phyloP scores from a whole-genome alignment of 2,113 vertebrate species.

The Laterallus jamaicensis region DNA sequence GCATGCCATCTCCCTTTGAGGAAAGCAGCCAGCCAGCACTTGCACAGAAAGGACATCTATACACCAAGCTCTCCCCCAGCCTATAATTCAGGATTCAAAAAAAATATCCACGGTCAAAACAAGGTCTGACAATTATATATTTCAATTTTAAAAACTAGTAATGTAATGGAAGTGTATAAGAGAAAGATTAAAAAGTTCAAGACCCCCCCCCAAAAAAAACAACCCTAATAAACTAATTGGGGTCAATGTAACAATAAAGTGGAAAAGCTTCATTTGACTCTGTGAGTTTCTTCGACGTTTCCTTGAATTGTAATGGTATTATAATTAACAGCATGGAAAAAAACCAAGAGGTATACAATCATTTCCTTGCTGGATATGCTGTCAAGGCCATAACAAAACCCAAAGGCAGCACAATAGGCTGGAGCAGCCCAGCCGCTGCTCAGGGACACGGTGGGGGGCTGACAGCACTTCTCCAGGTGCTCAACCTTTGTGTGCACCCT shows the following conservation, averaged over 20 bases:
- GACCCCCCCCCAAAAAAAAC: not conserved
- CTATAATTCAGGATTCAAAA: not conserved
- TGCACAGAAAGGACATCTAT: not conserved
- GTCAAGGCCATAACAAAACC: not conserved
- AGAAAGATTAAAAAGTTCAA: not conserved
- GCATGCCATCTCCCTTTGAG: not conserved
- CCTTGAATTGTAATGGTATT: not conserved
- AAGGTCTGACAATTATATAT: not conserved
- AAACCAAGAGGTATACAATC: not conserved
- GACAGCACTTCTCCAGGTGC: not conserved
- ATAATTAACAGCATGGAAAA: not conserved
- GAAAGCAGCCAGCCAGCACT: not conserved
- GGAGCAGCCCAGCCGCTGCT: not conserved
- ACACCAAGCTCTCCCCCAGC: not conserved
- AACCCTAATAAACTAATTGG: not conserved
- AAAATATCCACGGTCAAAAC: not conserved
- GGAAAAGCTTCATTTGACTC: not conserved
- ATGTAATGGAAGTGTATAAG: not conserved
- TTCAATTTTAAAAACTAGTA: not conserved
- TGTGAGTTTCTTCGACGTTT: not conserved
- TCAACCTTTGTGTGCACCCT: not conserved
- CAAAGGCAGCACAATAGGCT: not conserved
- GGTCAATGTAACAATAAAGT: not conserved
- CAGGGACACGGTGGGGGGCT: not conserved
- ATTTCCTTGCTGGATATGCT: not conserved